These are phyloP conservation scores for Charadrius vociferus DNA, from an alignment of 2,113 vertebrate genomes.

Conservation along the genomic window DNA sequence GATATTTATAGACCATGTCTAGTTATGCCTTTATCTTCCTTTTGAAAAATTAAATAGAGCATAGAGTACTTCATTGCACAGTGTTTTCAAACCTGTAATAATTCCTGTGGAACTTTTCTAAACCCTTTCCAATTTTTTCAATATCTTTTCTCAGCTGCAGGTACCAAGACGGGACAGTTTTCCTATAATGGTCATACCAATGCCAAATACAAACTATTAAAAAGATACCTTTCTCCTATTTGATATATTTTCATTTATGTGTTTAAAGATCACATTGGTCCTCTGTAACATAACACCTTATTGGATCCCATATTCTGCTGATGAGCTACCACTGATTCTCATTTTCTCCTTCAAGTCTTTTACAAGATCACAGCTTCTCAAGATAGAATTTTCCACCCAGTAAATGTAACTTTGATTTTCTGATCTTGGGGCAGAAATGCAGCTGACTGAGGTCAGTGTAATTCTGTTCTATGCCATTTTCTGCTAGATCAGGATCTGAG, in stretches of 20 bases:
- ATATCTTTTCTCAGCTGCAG: background rate
- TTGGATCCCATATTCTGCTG: background rate
- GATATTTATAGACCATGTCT: slow-evolving; percentile 37
- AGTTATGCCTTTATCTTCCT: background rate
- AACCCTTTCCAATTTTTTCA: background rate
- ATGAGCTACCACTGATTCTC: background rate
- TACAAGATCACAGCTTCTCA: background rate
- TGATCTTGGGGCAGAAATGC: background rate
- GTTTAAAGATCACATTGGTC: background rate
- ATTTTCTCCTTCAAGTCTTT: slow-evolving; percentile 1
- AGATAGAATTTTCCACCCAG: background rate
- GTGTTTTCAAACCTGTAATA: slow-evolving; percentile 36
- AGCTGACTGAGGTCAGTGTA: background rate
- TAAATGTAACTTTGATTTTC: slow-evolving; percentile 26
- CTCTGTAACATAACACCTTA: background rate
- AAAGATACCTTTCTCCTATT: background rate
- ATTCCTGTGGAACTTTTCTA: background rate
- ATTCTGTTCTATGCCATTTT: background rate
- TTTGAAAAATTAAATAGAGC: slow-evolving; percentile 46
- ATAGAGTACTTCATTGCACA: background rate
- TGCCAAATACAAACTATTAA: background rate
- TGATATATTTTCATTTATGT: background rate
- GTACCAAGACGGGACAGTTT: background rate
- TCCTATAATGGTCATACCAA: background rate
- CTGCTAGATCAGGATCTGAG: background rate